Conservation (phyloP, 2,888 invertebrate species). For the Eumacrocentrus americanus region DNA sequence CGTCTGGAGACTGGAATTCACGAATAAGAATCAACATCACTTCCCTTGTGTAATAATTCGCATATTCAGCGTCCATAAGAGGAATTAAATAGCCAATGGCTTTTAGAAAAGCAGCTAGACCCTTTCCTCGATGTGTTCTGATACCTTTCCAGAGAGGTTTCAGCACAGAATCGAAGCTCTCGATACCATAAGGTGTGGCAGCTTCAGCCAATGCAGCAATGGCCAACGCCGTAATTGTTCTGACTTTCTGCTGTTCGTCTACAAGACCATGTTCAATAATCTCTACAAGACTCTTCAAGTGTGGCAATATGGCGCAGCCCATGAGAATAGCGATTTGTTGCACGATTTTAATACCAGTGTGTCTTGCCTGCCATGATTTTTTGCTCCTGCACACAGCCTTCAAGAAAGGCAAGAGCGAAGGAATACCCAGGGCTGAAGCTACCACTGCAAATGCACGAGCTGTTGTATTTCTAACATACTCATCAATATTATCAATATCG, state of each 20-base stretch:
- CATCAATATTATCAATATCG: constrained; percentile 99
- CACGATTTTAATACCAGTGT: constrained; percentile 99
- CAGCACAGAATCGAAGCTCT: constrained; percentile 98
- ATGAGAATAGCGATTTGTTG: constrained; percentile 99
- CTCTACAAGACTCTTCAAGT: constrained; percentile 96
- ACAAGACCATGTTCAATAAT: constrained; percentile 99
- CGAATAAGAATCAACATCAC: constrained; percentile 98
- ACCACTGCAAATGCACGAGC: constrained; percentile 99
- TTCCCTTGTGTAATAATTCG: constrained; percentile 99
- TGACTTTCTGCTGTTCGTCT: constrained; percentile 98
- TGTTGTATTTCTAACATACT: constrained; percentile 99
- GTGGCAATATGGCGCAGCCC: constrained; percentile 99
- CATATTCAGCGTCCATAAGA: constrained; percentile 99
- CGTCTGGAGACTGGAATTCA: constrained; percentile 99
- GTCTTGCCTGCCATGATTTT: constrained; percentile 98
- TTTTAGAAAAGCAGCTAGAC: constrained; percentile 98
- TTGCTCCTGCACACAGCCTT: constrained; percentile 99
- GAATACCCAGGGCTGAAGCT: constrained; percentile 97
- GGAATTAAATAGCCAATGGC: constrained; percentile 99
- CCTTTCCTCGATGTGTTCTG: constrained; percentile 86
- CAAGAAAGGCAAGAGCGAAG: constrained; percentile 94
- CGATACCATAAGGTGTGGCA: constrained; percentile 99
- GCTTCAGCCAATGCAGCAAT: constrained; percentile 99
- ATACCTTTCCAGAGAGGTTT: constrained; percentile 99
- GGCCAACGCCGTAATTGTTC: constrained; percentile 98